Evolutionary conservation across 2,888 invertebrate genomes (phyloP), one percentile per base, ranked within the genome.

Genomic region (Morpho deidamia): DNA sequence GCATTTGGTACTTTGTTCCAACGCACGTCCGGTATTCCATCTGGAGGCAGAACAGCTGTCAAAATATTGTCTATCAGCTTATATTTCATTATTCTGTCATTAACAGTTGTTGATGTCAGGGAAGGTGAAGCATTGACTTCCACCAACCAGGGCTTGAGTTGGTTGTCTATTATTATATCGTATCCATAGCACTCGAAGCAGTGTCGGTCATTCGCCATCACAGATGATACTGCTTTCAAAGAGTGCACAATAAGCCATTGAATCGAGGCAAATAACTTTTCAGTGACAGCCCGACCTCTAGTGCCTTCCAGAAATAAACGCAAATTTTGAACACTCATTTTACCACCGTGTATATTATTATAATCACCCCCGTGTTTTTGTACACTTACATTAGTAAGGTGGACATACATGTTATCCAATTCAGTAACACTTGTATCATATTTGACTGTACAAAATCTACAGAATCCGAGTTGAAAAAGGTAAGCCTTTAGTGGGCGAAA

Each of bases 311-410:
- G 85, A 78, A 96, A 97, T 7, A 98, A 86, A 42, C 96, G 92
- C 53, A 99, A 90, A 90, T 98, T 98, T 76, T 97, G 95, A 35
- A 98, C 94, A 61, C 96, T 97, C 92, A 98, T 94, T 90, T 99
- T 99, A 1, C 98, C 98, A n/a, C 99, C 98, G 71, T 99, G 98
- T 56, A 97, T 91, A 65, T 94, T 94, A 81, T 99, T 99, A 78
- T 99, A 99, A 78, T 98, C 98, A 48, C 96, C 96, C 65, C 98
- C 98, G 73, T 97, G 97, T 78, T 97, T 98, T 82, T 99, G 99
- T 11, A 99, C 97, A 56, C 98, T 98, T 2, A 98, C 98, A 81
- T 99, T 99, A 23, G 98, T 99, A 61, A 99, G 91, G 89, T 99
- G 99, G 53, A 98, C 96, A 73, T 97, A 98, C 94, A 97, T 96